Evolutionary conservation across 2,888 invertebrate species (phyloP).

Genomic region (Lasioglossum figueresi): DNA sequence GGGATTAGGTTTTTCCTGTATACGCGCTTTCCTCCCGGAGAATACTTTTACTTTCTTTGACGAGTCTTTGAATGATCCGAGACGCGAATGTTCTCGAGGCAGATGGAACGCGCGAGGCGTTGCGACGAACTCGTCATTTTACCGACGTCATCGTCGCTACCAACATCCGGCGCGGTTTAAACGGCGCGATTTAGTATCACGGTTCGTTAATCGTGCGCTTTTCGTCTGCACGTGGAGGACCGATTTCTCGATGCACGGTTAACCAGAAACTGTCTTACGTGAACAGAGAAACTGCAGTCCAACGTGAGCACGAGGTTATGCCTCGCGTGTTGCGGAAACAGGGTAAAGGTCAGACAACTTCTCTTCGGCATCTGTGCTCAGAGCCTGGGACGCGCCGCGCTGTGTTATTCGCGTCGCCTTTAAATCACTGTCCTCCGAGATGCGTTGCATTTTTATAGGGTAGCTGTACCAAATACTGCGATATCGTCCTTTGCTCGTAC

Average conservation of each 20-base stretch:
- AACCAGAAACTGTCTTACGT: constrained; percentile 32
- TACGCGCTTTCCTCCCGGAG: not conserved
- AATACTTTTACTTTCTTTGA: constrained; percentile 23
- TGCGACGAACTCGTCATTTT: constrained; percentile 60
- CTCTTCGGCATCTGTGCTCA: constrained; percentile 6
- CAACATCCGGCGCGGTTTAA: constrained; percentile 59
- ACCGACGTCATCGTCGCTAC: constrained; percentile 41
- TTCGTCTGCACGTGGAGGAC: constrained; percentile 16
- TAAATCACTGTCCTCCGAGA: not conserved
- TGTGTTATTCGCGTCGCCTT: not conserved
- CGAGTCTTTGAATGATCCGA: not conserved
- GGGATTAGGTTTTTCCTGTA: not conserved
- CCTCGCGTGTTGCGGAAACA: constrained; percentile 26
- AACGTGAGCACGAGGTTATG: constrained; percentile 14
- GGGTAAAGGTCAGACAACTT: constrained; percentile 49
- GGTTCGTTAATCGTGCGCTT: constrained; percentile 55
- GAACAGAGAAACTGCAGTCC: constrained; percentile 39
- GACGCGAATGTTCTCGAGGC: constrained; percentile 6
- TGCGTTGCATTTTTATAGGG: too few species aligned
- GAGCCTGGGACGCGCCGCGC: not conserved
- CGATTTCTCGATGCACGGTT: constrained; percentile 47
- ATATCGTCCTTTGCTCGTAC: too few species aligned
- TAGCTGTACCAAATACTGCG: too few species aligned
- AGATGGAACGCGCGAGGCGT: not conserved
- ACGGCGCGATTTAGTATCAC: constrained; percentile 53